Percentiles rank a stretch among this genome's conserved stretches.
Conservation (phyloP, 1,140 invertebrate genomes). For the Drosophila neocordata region DNA sequence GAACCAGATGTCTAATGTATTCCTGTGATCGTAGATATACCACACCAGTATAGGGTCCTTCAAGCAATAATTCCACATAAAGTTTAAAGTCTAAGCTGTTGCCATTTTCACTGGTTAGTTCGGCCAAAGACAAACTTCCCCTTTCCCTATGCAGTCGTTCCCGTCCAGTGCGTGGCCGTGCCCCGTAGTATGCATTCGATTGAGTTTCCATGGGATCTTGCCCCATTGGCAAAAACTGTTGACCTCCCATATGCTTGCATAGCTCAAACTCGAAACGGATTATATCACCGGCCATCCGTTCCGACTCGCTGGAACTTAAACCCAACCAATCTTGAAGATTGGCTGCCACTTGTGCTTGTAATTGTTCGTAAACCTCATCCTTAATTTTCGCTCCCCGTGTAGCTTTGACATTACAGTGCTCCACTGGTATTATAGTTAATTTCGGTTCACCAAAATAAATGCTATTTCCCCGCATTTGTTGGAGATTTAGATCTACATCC, state of each 20-base stretch:
- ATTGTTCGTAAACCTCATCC: slow-evolving; percentile 39
- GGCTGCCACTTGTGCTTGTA: slow-evolving; percentile 51
- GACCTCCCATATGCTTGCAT: slow-evolving; percentile 60
- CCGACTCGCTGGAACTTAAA: slow-evolving; percentile 48
- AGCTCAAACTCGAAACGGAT: slow-evolving; percentile 75
- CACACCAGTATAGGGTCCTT: slow-evolving; percentile 17
- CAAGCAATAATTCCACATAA: slow-evolving; percentile 56
- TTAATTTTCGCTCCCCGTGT: slow-evolving; percentile 21
- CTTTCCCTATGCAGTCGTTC: slow-evolving; percentile 49
- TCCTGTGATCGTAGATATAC: slow-evolving; percentile 55
- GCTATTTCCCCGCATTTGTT: slow-evolving; percentile 52
- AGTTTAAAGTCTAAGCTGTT: slow-evolving; percentile 54
- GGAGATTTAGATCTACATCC: slow-evolving; percentile 58
- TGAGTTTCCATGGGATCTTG: background rate
- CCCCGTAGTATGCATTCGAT: slow-evolving; percentile 6
- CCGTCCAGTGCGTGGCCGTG: slow-evolving; percentile 51
- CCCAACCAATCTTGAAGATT: slow-evolving; percentile 62
- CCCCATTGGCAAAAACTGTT: slow-evolving; percentile 33
- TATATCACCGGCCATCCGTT: slow-evolving; percentile 60
- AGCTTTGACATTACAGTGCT: slow-evolving; percentile 55
- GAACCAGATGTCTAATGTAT: slow-evolving; percentile 60
- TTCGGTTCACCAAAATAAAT: slow-evolving; percentile 69
- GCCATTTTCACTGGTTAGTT: slow-evolving; percentile 47
- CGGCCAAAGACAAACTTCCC: slow-evolving; percentile 24
- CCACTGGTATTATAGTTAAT: slow-evolving; percentile 61